Base-by-base conservation (phyloP, 2,888 invertebrate species). In the Amphimallon solstitiale region DNA sequence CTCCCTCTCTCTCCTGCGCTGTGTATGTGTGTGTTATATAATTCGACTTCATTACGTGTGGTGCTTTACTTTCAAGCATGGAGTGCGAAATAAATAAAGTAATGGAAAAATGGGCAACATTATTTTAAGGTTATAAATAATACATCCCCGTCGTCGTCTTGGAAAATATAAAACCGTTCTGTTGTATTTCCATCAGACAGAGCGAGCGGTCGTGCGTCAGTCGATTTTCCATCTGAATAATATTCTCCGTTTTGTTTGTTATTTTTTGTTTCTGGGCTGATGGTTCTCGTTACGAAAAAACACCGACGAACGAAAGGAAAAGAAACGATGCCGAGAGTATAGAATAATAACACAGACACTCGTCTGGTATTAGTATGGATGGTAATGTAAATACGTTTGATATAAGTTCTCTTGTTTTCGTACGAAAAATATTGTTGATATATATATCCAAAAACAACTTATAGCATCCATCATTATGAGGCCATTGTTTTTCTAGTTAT, bases 211-310 rank as follows among this genome's bases (percentile, higher is more conserved):
- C 48, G 48, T 21, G 48, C 48, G 23, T 12, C 6, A 10, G 6
- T 49, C 48, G 48, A 49, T 49, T 49, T 49, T 49, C 48, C 48
- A 49, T 23, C 14, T 23, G 23, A 49, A 49, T 23, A 23, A 29
- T 49, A 23, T 49, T 49, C 29, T 23, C 6, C 23, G 6, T 29
- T 29, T 19, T 49, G 48, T 49, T 49, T 49, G 48, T 49, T 49
- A 23, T 49, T 49, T 49, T 49, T 48, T n/a, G n/a, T 29, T 29
- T 29, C 29, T 29, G 29, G 29, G 2, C 43, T 9, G 46, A 21
- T 21, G 46, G 21, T 17, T 7, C 10, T 19, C 45, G 15, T 45
- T 10, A 15, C 19, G 5, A 10, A 45, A 45, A 17, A 19, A 10
- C 10, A 45, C 46, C 10, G 19, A 21, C 2, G 46, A 10, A 49